Base-by-base conservation (phyloP, 2,797 vertebrate species). In the Clarias platycephalus region DNA sequence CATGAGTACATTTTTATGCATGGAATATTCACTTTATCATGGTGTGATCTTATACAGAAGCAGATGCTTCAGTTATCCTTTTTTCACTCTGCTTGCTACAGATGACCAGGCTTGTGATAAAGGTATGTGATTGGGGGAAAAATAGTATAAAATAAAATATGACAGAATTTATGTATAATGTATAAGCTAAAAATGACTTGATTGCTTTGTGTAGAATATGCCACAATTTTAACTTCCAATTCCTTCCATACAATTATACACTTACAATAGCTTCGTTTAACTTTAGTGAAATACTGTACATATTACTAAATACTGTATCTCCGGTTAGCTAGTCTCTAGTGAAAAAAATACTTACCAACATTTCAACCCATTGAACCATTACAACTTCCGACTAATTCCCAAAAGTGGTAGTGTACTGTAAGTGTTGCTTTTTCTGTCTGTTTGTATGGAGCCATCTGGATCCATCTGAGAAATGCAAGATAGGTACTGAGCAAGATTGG, bases 31-130 rank as follows among this genome's bases (percentile, higher is more conserved):
- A 70, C 44, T 74, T 44, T 60, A 31, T 53, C 28, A 28, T n/a
- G 34, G 81, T 63, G 78, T 71, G 57, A 28, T 34, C 62, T 24
- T 89, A 16, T 89, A 71, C 83, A 83, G 53, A 60, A 86, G 37
- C 79, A 81, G 77, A 75, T 83, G 53, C 79, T 84, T 90, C 67
- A 85, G 64, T 86, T 86, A 81, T 93, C 86, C 89, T 87, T 26
- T 94, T 92, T 93, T 91, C 93, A 96, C 95, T 92, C 95, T 94
- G 95, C 96, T 94, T 89, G 94, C 96, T 88, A 58, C 93, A 98
- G 97, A 96, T 91, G 97, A 97, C 91, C 96, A 95, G 81, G 92
- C 94, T 88, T 95, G 94, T 92, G 96, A 97, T 74, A 95, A 94
- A 98, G 97, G 97, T 98, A 96, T 80, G 96, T 95, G 83, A 67